phyloP scores from a whole-genome alignment of 2,797 vertebrate species.

The Poecilia gillii region DNA sequence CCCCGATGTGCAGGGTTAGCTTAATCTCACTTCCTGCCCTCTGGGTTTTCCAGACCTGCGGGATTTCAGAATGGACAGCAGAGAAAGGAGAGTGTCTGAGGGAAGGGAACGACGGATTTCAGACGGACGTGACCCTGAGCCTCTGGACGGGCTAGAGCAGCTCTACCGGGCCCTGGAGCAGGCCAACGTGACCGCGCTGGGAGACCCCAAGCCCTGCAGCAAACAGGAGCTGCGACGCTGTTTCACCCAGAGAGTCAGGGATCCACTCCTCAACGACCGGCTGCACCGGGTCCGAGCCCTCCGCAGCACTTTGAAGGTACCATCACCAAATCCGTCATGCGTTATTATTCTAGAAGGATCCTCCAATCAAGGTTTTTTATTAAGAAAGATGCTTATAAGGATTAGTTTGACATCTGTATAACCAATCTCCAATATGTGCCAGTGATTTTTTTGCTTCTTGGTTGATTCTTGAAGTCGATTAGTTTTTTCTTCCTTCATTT shows the following conservation, averaged over 20 bases:
- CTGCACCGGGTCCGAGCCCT: conserved; percentile 89
- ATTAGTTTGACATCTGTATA: no score
- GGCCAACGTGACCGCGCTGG: conserved; percentile 85
- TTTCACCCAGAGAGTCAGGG: conserved; percentile 84
- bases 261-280: conserved; percentile 90
- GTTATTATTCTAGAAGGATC: not conserved
- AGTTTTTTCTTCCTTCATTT: no score
- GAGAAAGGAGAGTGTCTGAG: conserved; percentile 77
- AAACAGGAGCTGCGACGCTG: conserved; percentile 87
- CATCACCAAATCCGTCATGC: conserved; percentile 5
- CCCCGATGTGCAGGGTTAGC: not conserved
- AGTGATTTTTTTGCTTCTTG: no score
- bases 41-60: conserved; percentile 59
- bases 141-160: conserved; percentile 84
- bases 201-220: conserved; percentile 86
- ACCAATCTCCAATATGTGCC: no score
- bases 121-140: conserved; percentile 77
- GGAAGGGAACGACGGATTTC: conserved; percentile 74
- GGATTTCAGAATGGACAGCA: conserved; percentile 73
- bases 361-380: no score
- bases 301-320: conserved; percentile 91
- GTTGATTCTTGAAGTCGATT: no score
- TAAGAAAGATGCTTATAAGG: no score
- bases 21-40: not conserved
- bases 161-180: conserved; percentile 87